Base-by-base conservation (phyloP, 2,888 invertebrate species). In the Leptodirus hochenwartii region DNA sequence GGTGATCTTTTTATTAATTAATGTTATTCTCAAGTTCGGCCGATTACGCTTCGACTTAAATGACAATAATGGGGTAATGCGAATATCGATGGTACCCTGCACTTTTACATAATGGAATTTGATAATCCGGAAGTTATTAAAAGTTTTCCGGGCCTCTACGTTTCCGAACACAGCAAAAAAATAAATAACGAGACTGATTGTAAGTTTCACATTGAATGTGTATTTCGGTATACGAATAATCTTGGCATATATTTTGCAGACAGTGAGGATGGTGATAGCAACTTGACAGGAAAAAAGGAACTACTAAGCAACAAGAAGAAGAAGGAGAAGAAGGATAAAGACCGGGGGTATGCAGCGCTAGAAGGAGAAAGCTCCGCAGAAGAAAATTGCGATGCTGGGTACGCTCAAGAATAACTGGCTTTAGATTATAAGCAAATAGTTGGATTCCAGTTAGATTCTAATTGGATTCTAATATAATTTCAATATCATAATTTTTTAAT, bases 321-420 rank as follows among this genome's bases (percentile, higher is more conserved):
- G 50, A 84, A 79, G 44, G 64, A 71, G 24, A 81, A 82, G 46
- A 80, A 80, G 53, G 85, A 87, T 46, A 80, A 79, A 51, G 87
- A 87, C 46, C 66, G 80, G 43, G 88, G 90, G 2, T 91, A 91
- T 64, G 85, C 85, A 27, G 84, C 88, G 14, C 62, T 91, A 42
- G 90, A 84, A 55, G 90, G 88, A 23, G 87, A 87, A 54, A 88
- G 90, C 47, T 90, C 90, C 1, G 84, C 81, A 4, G 88, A 88
- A 49, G 85, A 85, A 45, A 82, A 81, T 44, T n/a, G n/a, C n/a
- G 84, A 82, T 56, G 72, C 75, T 4, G 81, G 78, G 81, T 80
- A 56, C 56, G 42, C 22, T n/a, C n/a, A n/a, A n/a, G n/a, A n/a
- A n/a, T n/a, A n/a, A n/a, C n/a, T n/a, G n/a, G n/a, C n/a, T n/a